A percentile compares a stretch with the other conserved stretches of the same genome.
phyloP scores from a whole-genome alignment of 2,888 invertebrate genomes.

The Spodoptera exigua region DNA sequence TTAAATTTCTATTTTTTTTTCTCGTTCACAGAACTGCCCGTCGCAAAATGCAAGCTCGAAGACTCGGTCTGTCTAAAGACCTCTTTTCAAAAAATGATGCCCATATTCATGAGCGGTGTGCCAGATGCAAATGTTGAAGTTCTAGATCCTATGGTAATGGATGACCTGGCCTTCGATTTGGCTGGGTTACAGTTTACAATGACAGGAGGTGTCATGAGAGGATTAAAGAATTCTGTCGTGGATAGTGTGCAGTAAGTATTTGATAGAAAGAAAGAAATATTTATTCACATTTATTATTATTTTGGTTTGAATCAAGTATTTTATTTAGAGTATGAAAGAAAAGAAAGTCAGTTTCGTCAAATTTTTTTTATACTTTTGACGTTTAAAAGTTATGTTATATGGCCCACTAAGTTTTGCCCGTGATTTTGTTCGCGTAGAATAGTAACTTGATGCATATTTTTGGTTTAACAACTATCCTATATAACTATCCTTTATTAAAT shows the following conservation, averaged over 20 bases:
- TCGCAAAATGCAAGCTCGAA: conserved; percentile 50
- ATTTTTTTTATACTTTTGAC: too few relatives aligned
- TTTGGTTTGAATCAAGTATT: too few relatives aligned
- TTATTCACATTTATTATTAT: too few relatives aligned
- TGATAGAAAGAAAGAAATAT: neutral
- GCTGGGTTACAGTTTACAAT: conserved; percentile 63
- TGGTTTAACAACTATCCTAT: too few relatives aligned
- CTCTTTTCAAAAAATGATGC: conserved; percentile 57
- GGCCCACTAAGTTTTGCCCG: too few relatives aligned
- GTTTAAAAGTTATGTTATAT: too few relatives aligned
- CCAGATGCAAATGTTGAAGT: conserved; percentile 58
- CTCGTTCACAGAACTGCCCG: conserved; percentile 40
- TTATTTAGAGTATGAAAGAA: too few relatives aligned
- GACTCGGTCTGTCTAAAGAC: conserved; percentile 54
- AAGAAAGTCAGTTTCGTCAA: too few relatives aligned
- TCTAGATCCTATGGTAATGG: conserved; percentile 62
- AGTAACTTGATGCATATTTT: too few relatives aligned
- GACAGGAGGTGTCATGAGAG: conserved; percentile 53
- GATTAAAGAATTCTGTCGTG: conserved; percentile 42
- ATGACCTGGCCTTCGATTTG: conserved; percentile 57
- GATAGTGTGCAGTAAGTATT: conserved; percentile 46
- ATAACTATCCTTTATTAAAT: too few relatives aligned
- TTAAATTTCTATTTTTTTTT: too few relatives aligned
- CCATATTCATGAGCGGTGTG: conserved; percentile 60
- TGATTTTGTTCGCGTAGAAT: too few relatives aligned